Base-by-base conservation (phyloP, 2,797 vertebrate genomes). In the Martes flavigula region DNA sequence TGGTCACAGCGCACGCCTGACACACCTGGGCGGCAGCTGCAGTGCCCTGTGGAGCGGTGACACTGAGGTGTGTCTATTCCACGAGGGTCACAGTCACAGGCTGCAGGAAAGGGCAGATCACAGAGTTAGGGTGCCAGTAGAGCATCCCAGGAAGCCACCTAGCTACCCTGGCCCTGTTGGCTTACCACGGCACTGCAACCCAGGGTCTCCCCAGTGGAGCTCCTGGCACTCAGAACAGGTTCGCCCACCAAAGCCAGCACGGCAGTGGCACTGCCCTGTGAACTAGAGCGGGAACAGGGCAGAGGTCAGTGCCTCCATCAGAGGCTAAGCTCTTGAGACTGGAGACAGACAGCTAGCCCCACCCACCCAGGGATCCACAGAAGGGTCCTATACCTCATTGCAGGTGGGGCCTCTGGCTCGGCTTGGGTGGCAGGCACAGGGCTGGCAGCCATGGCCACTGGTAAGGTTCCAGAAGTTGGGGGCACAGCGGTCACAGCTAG, bases 1-100 rank as follows among this genome's bases (percentile, higher is more conserved):
- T 99, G 99, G 98, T 99, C 99, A 21, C 99, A 99, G 92, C 99
- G 99, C 85, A 99, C 99, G 0, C 99, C 99, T 0, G 99, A 99
- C 91, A 99, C 98, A 0, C 99, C 99, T 5, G 99, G 99, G 94
- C 98, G 99, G 98, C 99, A 99, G 89, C 99, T 98, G 0, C 99
- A 99, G 98, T 99, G 99, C 30, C 99, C 99, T 0, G 99, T 99
- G 95, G 98, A 70, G 0, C 98, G 99, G 98, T 99, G 99, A 96
- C 99, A 99, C 97, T 99, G 99, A 60, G 99, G 98, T 0, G 98
- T 99, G 98, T 99, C 99, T 1, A 99, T 98, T 46, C 99, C 99
- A 0, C 98, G 99, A 93, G 98, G 98, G 97, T 99, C 99, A 9
- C 99, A 99, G 98, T 99, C 99, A 12, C 99, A 99, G 46, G 99